Base-by-base conservation (phyloP, 1,140 invertebrate genomes). In the Sinella curviseta region DNA sequence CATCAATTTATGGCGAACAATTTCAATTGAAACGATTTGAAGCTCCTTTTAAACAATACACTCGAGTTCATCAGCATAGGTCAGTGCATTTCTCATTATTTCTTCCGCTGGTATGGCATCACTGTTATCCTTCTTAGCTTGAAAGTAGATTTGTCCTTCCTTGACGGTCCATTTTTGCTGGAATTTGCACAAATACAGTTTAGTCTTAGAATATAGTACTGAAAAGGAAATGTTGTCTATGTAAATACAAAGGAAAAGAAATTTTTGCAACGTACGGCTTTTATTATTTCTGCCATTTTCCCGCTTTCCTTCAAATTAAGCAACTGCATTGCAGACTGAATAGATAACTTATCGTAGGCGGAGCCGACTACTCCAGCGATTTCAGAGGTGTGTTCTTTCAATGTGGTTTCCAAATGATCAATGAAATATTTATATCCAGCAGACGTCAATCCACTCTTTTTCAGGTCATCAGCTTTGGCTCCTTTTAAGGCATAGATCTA, bases 31-130 rank as follows among this genome's bases (percentile, higher is more conserved):
- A 65, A 65, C 39, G 39, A 65, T 8, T n/a, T 14, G 14, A 65
- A 12, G 8, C 24, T 65, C 24, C 24, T n/a, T 4, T 77, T 70
- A 81, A 36, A 81, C 67, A 39, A 81, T 81, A 60, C 24, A 76
- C 39, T 81, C 80, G 34, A 81, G 48, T 30, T 81, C 80, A 20
- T 48, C 65, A n/a, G 80, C 80, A 67, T 78, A 81, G 0, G 0
- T 30, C 16, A 81, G 31, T 4, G 57, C 48, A 16, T 81, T 33
- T 35, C 73, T 8, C 14, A 81, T 55, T 16, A 70, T 20, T n/a
- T 26, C 24, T 35, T 73, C 26, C 2, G 78, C 73, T 60, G 73
- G 73, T 76, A 79, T 35, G 1, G 20, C 24, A 16, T 57, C 73
- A 24, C 33, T 54, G 24, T 60, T 73, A 1, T 39, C 24, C 4